Evolutionary conservation across 2,113 vertebrate genomes (phyloP).

Genomic region (Aleadryas rufinucha): DNA sequence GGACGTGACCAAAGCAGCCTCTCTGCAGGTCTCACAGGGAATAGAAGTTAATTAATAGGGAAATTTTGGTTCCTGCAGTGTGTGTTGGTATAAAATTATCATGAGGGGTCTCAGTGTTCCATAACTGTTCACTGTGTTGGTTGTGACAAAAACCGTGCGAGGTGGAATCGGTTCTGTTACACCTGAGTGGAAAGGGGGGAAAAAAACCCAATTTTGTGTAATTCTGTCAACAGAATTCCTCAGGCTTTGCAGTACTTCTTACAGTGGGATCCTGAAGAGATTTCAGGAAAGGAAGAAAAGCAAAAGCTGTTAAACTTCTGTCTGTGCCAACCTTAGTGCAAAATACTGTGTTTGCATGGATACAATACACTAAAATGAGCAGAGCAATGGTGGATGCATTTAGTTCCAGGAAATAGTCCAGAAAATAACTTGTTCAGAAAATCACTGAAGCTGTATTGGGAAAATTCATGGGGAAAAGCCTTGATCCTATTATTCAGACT

Average conservation of each 20-base stretch:
- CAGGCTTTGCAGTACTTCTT: background rate
- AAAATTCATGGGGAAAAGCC: background rate
- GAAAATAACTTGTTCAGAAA: background rate
- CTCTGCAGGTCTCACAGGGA: background rate
- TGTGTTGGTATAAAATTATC: background rate
- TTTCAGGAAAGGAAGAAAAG: background rate
- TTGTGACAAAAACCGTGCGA: background rate
- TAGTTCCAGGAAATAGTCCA: background rate
- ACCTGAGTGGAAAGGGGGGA: background rate
- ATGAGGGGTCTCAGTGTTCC: background rate
- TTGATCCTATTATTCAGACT: background rate
- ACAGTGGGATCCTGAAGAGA: background rate
- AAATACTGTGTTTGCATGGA: background rate
- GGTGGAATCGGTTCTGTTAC: background rate
- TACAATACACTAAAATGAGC: background rate
- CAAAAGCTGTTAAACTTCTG: background rate
- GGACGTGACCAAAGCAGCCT: background rate
- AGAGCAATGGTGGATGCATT: background rate
- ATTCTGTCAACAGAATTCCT: background rate
- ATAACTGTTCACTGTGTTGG: background rate
- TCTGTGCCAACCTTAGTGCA: background rate
- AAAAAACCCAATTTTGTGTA: accelerated
- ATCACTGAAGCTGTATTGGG: background rate
- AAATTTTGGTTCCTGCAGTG: background rate
- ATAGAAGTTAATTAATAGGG: background rate